phyloP scores from a whole-genome alignment of 2,888 invertebrate species.

The Epicampocera succincta region DNA sequence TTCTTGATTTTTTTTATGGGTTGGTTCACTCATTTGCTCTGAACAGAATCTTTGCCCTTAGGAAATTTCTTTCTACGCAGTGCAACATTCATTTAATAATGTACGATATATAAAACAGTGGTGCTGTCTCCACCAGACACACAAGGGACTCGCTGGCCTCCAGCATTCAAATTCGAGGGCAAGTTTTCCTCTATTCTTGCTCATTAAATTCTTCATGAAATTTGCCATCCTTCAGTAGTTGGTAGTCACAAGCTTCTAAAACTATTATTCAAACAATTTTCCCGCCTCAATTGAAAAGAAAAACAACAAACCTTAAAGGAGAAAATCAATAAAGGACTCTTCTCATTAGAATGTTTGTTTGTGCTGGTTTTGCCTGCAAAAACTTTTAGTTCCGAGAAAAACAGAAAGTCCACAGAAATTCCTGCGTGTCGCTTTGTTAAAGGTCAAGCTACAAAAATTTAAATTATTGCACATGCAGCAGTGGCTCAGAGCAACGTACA shows the following conservation, averaged over 20 bases:
- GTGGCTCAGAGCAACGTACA: slow-evolving; percentile 18
- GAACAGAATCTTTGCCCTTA: no score
- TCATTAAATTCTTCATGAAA: neutral
- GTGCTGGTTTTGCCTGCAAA: slow-evolving; percentile 7
- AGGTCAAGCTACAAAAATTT: slow-evolving; percentile 69
- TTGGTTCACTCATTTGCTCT: no score
- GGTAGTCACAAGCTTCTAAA: neutral
- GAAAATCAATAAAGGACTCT: slow-evolving; percentile 43
- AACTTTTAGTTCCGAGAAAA: neutral
- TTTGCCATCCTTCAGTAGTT: neutral
- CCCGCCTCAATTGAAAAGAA: slow-evolving; percentile 38
- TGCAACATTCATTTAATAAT: no score
- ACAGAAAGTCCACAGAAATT: slow-evolving; percentile 55
- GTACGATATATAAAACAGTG: no score
- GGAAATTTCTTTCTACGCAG: no score
- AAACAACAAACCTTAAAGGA: slow-evolving; percentile 16
- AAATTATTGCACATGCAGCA: slow-evolving; percentile 66
- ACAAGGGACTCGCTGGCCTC: no score
- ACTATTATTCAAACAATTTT: slow-evolving; percentile 35
- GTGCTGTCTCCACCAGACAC: no score
- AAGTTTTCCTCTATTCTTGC: neutral
- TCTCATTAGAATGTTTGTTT: slow-evolving; percentile 14
- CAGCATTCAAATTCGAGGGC: no score
- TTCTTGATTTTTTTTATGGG: no score
- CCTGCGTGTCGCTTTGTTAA: slow-evolving; percentile 70